Evolutionary conservation across 2,888 invertebrate species (phyloP).

Genomic region (Druceiella hillmani): DNA sequence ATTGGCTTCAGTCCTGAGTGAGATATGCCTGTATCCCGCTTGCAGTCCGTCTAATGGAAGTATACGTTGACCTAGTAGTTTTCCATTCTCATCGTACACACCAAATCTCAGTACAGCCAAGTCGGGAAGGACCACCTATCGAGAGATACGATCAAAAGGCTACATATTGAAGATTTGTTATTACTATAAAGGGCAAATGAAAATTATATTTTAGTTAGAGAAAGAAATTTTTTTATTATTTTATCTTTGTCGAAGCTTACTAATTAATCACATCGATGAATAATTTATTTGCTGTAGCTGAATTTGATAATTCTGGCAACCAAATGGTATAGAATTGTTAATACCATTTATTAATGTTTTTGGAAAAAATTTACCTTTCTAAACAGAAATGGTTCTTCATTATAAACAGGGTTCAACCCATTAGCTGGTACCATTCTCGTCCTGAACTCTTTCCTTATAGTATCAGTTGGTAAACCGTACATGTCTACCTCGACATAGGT

Average conservation of each 20-base stretch:
- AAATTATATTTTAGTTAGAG: too few species aligned
- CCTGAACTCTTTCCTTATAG: conserved; percentile 95
- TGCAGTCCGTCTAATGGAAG: conserved; percentile 96
- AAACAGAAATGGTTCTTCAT: conserved; percentile 97
- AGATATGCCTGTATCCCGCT: conserved; percentile 96
- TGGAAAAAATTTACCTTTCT: conserved; percentile 72
- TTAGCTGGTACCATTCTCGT: conserved; percentile 96
- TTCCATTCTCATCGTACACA: conserved; percentile 97
- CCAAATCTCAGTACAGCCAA: conserved; percentile 95
- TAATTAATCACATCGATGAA: too few species aligned
- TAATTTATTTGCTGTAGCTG: too few species aligned
- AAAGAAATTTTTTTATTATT: background rate
- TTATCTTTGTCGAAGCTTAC: background rate
- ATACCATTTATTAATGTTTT: background rate
- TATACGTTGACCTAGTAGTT: conserved; percentile 94
- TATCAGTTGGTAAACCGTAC: conserved; percentile 94
- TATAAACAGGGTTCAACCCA: conserved; percentile 98
- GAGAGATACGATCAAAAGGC: background rate
- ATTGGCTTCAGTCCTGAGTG: conserved; percentile 95
- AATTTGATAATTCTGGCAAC: too few species aligned
- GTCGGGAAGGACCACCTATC: conserved; percentile 92
- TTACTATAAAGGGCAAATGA: background rate
- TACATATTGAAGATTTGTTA: background rate
- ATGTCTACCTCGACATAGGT: conserved; percentile 99
- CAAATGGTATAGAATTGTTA: background rate